These are phyloP conservation scores for Apamea epomidion DNA, from an alignment of 2,888 invertebrate genomes.

Conservation along the genomic window DNA sequence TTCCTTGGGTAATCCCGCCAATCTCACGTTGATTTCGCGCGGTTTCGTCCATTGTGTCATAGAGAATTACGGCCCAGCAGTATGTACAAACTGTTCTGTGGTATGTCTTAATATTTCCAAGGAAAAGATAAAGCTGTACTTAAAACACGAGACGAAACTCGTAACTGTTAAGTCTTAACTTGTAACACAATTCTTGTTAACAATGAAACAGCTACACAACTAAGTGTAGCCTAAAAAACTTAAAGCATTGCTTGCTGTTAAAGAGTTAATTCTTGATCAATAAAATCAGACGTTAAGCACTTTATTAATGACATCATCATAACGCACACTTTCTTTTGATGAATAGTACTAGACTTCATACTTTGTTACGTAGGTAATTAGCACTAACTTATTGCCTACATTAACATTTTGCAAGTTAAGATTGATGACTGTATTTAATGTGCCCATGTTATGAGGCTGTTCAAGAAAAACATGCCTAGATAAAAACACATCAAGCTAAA, in stretches of 20 bases:
- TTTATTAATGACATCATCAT: constrained; percentile 13
- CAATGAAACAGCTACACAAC: constrained; percentile 7
- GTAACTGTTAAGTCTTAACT: constrained; percentile 11
- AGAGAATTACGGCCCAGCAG: neutral
- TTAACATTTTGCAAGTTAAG: constrained; percentile 40
- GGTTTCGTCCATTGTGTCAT: neutral
- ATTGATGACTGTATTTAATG: constrained; percentile 41
- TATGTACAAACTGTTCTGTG: neutral
- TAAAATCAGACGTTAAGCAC: constrained; percentile 14
- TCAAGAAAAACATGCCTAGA: constrained; percentile 9
- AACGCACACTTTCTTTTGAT: constrained; percentile 30
- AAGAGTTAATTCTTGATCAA: constrained; percentile 24
- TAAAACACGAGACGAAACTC: constrained; percentile 26
- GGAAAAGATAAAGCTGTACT: constrained; percentile 29
- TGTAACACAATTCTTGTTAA: constrained; percentile 32
- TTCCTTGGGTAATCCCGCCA: no score
- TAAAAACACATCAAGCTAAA: constrained; percentile 13
- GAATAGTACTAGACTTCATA: constrained; percentile 6
- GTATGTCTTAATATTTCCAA: constrained; percentile 27
- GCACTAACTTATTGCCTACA: constrained; percentile 15
- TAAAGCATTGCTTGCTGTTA: neutral
- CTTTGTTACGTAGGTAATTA: constrained; percentile 25
- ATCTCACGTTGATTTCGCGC: no score
- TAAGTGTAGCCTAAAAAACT: constrained; percentile 4
- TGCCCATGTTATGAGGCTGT: neutral